These are phyloP conservation scores for Orthosia cruda DNA, from an alignment of 2,888 invertebrate species.

Conservation along the genomic window DNA sequence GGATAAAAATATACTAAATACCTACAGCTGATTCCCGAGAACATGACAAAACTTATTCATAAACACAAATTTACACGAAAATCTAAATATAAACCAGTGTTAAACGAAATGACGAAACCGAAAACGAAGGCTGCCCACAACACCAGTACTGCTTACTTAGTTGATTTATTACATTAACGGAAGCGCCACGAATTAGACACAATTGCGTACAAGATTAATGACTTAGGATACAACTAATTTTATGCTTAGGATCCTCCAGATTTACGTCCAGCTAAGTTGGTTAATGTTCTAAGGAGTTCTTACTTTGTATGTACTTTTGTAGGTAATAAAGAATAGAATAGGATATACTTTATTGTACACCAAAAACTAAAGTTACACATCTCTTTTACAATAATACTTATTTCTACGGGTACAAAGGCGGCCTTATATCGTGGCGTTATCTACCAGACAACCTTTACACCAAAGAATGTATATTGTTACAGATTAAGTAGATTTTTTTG, in stretches of 20 bases:
- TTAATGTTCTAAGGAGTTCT: constrained; percentile 35
- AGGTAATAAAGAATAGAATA: too few relatives aligned
- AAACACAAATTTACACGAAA: constrained; percentile 22
- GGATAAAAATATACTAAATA: neutral
- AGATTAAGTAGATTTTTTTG: neutral
- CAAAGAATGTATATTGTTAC: neutral
- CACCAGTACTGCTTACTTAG: constrained; percentile 73
- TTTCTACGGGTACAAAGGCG: too few relatives aligned
- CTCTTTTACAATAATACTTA: too few relatives aligned
- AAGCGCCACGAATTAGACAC: constrained; percentile 85
- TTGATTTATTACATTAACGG: constrained; percentile 85
- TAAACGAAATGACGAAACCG: constrained; percentile 50
- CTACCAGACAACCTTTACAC: too few relatives aligned
- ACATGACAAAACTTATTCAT: constrained; percentile 6
- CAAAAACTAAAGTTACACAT: too few relatives aligned
- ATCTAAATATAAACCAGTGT: constrained; percentile 58
- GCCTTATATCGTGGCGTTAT: too few relatives aligned
- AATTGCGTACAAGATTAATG: constrained; percentile 87
- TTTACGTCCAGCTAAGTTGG: constrained; percentile 69
- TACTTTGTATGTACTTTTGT: neutral
- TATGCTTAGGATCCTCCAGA: constrained; percentile 78
- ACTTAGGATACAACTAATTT: constrained; percentile 81
- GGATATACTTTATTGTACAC: too few relatives aligned
- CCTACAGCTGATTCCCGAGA: constrained; percentile 5
- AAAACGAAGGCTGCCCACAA: constrained; percentile 60